Conservation (phyloP, 2,888 invertebrate genomes). For the Zygogramma bicolorata region DNA sequence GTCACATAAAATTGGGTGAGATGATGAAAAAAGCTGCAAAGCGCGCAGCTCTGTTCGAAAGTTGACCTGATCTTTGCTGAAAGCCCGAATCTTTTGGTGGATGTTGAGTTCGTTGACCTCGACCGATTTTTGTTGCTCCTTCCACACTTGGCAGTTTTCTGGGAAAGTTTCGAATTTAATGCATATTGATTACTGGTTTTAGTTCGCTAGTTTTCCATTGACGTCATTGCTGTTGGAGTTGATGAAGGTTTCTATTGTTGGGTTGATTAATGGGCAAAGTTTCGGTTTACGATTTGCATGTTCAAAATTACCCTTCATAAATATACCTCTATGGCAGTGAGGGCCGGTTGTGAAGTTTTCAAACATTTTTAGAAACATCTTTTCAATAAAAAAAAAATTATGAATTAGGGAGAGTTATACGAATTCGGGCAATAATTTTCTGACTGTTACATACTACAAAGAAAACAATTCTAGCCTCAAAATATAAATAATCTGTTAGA, state of each 20-base stretch:
- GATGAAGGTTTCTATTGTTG: not conserved
- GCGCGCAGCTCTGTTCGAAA: not conserved
- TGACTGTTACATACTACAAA: too few species aligned
- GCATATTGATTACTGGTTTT: not conserved
- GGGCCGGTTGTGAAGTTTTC: too few species aligned
- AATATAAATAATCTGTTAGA: too few species aligned
- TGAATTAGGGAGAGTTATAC: too few species aligned
- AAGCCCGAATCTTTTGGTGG: not conserved
- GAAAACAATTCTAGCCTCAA: too few species aligned
- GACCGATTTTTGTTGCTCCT: not conserved
- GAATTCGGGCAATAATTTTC: too few species aligned
- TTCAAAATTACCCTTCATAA: not conserved
- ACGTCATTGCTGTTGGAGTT: not conserved
- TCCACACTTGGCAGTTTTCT: not conserved
- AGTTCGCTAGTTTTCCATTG: not conserved
- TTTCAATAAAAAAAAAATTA: too few species aligned
- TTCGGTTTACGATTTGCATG: not conserved
- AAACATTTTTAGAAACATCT: too few species aligned
- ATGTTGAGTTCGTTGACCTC: not conserved
- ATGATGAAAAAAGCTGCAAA: not conserved
- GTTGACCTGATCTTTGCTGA: not conserved
- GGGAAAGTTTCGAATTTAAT: slow-evolving; percentile 1
- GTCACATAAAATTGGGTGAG: not conserved
- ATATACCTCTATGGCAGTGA: too few species aligned
- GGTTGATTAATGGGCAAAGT: not conserved